Evolutionary conservation across 2,888 invertebrate genomes (phyloP), one percentile per base, ranked within the genome.

Genomic region (Subacronicta megacephala): DNA sequence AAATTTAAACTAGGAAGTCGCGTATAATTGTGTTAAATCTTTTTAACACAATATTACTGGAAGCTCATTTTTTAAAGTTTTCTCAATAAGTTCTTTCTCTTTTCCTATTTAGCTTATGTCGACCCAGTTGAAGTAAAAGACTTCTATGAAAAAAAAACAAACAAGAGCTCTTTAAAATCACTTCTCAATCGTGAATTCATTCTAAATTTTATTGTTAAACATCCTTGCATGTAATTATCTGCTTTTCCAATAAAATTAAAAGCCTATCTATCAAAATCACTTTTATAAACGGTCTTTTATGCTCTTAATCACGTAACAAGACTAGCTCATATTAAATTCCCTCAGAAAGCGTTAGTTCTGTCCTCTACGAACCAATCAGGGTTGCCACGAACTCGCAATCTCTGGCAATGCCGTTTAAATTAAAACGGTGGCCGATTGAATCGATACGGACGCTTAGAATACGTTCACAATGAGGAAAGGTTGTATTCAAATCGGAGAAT

Each of bases 351-450:
- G 42, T 43, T 42, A 47, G 47, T 57, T 47, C 49, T 35, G 43
- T 51, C 40, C 37, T 50, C 36, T 40, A 40, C 57, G 64, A 70
- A 62, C 56, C 70, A 73, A 73, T 62, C 55, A 41, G 29, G 36
- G 43, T 18, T 53, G 16, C 57, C 63, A 53, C 72, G 49, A 63
- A 70, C 65, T 60, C 44, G 46, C 66, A 70, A 62, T 66, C 57
- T 49, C 66, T 54, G 42, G 52, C 54, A 47, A 51, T 41, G 55
- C 55, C 63, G 61, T 73, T 70, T 70, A 73, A 73, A 73, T 73
- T 73, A 66, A 70, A 73, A 70, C 55, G 57, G 36, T 62, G n/a
- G 36, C 31, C 63, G 43, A 69, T 62, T 41, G 57, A 62, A 70
- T 67, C 63, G 61, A 63, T 63, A 36, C 51, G 31, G 7, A 1